Percentiles rank a stretch among this genome's conserved stretches.
Conservation (phyloP, 2,797 vertebrate species). For the Pangasius krempfi region DNA sequence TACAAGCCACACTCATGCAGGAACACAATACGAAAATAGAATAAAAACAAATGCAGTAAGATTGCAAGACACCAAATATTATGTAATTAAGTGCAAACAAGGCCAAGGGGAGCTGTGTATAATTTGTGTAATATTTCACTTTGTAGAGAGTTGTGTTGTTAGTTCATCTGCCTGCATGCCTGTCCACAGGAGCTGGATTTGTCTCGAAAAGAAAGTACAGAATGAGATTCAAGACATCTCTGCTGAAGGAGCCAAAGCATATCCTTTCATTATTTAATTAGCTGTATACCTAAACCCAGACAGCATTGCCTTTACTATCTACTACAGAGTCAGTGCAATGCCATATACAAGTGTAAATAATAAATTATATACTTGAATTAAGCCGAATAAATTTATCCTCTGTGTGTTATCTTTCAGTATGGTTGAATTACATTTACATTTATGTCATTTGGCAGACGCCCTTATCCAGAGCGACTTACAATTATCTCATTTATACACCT, state of each 20-base stretch:
- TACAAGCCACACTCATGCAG: not conserved
- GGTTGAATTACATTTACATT: not conserved
- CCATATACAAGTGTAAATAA: not conserved
- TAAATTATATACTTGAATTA: not conserved
- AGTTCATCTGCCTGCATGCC: not conserved
- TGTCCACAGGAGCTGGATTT: slow-evolving; percentile 11
- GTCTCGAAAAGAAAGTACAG: slow-evolving; percentile 33
- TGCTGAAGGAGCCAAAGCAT: slow-evolving; percentile 96
- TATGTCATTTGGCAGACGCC: no score
- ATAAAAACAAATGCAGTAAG: no score
- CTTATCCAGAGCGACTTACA: no score
- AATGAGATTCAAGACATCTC: slow-evolving; percentile 94
- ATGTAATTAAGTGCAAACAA: not conserved
- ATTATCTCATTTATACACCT: no score
- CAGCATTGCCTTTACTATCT: not conserved
- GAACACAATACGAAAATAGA: not conserved
- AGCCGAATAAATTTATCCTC: not conserved
- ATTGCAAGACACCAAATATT: not conserved
- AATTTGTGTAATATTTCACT: not conserved
- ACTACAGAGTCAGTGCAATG: not conserved
- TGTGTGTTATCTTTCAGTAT: not conserved
- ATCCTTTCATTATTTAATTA: slow-evolving; percentile 81
- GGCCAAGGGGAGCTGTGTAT: not conserved
- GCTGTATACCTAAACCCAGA: not conserved
- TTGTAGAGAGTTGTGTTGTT: not conserved